Conservation (phyloP, 30 jellyfish, hydroid and myxozoan species). For the Euphysa ruthae region DNA sequence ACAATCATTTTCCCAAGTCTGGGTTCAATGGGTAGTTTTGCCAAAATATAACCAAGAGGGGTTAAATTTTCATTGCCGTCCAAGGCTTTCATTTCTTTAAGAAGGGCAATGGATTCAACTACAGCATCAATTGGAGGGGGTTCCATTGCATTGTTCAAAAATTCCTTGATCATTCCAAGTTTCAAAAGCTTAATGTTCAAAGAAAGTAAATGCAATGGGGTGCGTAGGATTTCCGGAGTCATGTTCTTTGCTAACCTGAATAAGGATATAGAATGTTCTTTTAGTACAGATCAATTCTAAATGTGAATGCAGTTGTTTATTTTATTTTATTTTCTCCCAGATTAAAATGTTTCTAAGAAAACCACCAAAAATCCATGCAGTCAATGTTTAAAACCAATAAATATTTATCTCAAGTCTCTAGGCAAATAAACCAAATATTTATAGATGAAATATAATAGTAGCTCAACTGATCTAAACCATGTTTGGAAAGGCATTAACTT, state of each 20-base stretch:
- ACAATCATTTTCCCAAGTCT: slow-evolving; percentile 91
- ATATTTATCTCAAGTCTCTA: too few relatives aligned
- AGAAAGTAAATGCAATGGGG: slow-evolving; percentile 80
- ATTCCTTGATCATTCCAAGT: slow-evolving; percentile 63
- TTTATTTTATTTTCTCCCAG: too few relatives aligned
- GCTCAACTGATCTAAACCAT: too few relatives aligned
- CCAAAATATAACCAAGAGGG: slow-evolving; percentile 86
- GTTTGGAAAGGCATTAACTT: too few relatives aligned
- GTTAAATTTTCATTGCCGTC: slow-evolving; percentile 67
- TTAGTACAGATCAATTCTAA: too few relatives aligned
- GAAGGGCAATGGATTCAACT: slow-evolving; percentile 66
- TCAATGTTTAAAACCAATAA: too few relatives aligned
- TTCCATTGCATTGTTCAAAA: slow-evolving; percentile 79
- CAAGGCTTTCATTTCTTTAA: slow-evolving; percentile 90
- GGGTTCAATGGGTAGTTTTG: slow-evolving; percentile 92
- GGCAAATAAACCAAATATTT: too few relatives aligned
- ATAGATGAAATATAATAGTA: too few relatives aligned
- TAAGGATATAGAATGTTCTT: too few relatives aligned
- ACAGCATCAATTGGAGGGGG: slow-evolving; percentile 97
- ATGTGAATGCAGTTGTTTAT: too few relatives aligned
- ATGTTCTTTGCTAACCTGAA: slow-evolving; percentile 81
- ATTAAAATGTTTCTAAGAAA: not conserved
- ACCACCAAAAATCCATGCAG: too few relatives aligned
- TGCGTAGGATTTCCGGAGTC: slow-evolving; percentile 93
- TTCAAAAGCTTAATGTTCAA: slow-evolving; percentile 63